Conservation (phyloP, 2,113 vertebrate genomes). For the Xiphophorus maculatus region DNA sequence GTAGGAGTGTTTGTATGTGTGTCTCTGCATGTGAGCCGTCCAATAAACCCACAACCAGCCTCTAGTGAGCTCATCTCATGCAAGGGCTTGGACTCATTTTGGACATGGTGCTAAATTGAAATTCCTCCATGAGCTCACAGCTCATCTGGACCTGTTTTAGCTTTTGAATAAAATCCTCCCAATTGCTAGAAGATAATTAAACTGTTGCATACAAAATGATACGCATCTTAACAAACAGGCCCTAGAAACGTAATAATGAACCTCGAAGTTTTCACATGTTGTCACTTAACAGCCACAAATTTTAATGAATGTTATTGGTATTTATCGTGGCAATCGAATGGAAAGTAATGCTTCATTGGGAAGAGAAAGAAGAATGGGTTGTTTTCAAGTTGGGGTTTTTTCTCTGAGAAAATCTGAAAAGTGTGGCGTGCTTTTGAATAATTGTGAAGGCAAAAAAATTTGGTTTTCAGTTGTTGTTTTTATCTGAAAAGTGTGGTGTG, state of each 20-base stretch:
- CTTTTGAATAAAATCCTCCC: slow-evolving; percentile 57
- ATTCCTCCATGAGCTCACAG: slow-evolving; percentile 18
- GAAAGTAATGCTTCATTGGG: neutral
- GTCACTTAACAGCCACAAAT: neutral
- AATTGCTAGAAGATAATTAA: slow-evolving; percentile 54
- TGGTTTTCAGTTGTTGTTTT: no score
- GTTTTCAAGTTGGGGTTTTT: no score
- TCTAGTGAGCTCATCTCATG: slow-evolving; percentile 31
- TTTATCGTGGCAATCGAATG: neutral
- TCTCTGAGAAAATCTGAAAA: no score
- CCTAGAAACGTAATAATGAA: neutral
- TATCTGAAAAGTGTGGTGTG: no score
- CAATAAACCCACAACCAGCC: slow-evolving; percentile 33
- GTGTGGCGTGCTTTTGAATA: no score
- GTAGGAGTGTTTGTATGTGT: slow-evolving; percentile 5
- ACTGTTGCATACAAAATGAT: slow-evolving; percentile 59
- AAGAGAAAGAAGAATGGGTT: no score
- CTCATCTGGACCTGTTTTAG: slow-evolving; percentile 6
- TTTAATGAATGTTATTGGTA: neutral
- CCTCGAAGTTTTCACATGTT: neutral
- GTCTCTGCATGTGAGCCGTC: slow-evolving; percentile 20
- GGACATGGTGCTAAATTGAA: slow-evolving; percentile 31
- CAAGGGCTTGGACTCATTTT: slow-evolving; percentile 6
- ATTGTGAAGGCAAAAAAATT: no score
- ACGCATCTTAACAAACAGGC: neutral